A percentile compares a stretch with the other conserved stretches of the same genome.
Evolutionary conservation across 2,888 invertebrate species (phyloP).

Genomic region (Neoaliturus tenellus): DNA sequence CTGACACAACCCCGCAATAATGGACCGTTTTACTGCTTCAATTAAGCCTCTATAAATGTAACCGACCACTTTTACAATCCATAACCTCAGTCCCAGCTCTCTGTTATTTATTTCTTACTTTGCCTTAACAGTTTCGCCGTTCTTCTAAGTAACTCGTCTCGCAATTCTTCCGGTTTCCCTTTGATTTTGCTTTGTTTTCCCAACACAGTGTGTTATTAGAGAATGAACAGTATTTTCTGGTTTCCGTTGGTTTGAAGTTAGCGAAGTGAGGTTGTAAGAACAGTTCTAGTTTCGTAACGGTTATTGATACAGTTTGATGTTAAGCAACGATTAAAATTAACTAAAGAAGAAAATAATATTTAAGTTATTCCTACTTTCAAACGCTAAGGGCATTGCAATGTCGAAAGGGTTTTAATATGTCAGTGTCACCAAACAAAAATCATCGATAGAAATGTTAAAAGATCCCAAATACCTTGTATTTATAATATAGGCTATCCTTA

Average conservation of each 20-base stretch:
- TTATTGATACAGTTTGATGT: not conserved
- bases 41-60: not conserved
- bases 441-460: no score
- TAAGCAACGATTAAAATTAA: not conserved
- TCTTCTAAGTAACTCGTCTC: not conserved
- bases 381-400: no score
- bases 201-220: not conserved
- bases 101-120: constrained; percentile 22
- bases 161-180: not conserved
- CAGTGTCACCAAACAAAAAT: no score
- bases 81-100: not conserved
- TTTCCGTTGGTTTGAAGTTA: not conserved
- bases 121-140: not conserved
- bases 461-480: no score
- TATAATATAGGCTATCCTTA: no score
- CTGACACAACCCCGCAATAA: not conserved
- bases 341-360: not conserved
- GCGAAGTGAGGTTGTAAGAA: not conserved
- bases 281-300: not conserved
- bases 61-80: not conserved
- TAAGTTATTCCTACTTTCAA: no score
- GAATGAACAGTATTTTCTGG: not conserved
- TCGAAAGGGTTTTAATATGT: no score
- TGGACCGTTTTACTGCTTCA: constrained; percentile 1
- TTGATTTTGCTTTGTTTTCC: not conserved